phyloP scores from a whole-genome alignment of 2,888 invertebrate species.

The Ypsolopha sequella region DNA sequence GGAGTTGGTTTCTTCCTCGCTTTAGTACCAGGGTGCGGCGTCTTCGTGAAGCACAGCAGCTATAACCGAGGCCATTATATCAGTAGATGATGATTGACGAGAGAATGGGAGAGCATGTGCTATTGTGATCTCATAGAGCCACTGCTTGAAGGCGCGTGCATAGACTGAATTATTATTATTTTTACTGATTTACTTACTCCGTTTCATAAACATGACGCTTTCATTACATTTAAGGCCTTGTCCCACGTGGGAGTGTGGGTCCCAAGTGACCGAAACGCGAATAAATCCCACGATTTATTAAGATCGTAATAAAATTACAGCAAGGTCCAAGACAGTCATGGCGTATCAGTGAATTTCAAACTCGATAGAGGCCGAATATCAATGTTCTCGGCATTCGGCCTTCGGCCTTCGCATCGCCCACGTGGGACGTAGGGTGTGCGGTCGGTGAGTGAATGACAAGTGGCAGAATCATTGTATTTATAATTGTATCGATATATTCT shows the following conservation, averaged over 20 bases:
- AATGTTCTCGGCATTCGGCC: too few species aligned
- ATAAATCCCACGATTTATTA: too few species aligned
- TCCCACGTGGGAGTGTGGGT: too few species aligned
- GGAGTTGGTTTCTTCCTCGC: too few species aligned
- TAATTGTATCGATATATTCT: slow-evolving; percentile 42
- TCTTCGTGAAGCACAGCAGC: background rate
- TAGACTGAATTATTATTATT: slow-evolving; percentile 34
- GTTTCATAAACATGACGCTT: slow-evolving; percentile 28
- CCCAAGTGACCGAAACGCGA: too few species aligned
- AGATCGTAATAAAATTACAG: too few species aligned
- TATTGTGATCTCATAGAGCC: slow-evolving; percentile 39
- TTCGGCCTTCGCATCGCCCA: too few species aligned
- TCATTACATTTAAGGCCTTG: slow-evolving; percentile 19
- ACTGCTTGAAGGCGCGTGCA: slow-evolving; percentile 21
- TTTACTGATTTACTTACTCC: slow-evolving; percentile 7
- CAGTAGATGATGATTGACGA: too few species aligned
- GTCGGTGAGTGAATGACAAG: slow-evolving; percentile 19
- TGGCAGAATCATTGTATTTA: slow-evolving; percentile 36
- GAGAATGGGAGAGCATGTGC: slow-evolving; percentile 2
- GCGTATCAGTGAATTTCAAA: too few species aligned
- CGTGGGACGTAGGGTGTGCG: slow-evolving; percentile 20
- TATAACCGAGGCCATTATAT: too few species aligned
- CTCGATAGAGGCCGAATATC: too few species aligned
- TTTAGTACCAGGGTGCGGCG: background rate
- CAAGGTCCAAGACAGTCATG: too few species aligned